Conservation (phyloP, 2,797 vertebrate species). For the Oceanodroma leucorhoa region DNA sequence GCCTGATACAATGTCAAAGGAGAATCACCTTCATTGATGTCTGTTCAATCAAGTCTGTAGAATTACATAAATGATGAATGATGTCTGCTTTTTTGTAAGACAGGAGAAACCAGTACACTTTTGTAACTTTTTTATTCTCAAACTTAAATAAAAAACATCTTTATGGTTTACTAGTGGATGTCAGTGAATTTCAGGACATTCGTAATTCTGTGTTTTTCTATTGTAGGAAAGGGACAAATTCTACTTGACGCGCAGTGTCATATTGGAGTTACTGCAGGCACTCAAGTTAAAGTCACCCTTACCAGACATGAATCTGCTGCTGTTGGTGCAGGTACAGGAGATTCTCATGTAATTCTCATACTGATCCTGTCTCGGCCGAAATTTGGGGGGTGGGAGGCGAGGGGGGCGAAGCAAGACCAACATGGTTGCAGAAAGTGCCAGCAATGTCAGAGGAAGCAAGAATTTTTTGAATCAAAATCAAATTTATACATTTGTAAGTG, state of each 20-base stretch:
- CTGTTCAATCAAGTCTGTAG: not conserved
- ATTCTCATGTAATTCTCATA: not conserved
- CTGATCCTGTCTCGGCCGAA: not conserved
- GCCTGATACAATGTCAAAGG: not conserved
- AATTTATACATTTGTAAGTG: not conserved
- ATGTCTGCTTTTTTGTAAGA: not conserved
- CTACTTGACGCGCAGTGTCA: conserved; percentile 96
- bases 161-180: not conserved
- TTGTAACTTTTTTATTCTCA: not conserved
- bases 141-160: not conserved
- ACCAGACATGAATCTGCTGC: conserved; percentile 94
- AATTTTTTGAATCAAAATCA: not conserved
- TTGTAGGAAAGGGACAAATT: conserved; percentile 96
- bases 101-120: not conserved
- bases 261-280: conserved; percentile 95
- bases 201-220: conserved; percentile 1
- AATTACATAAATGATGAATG: not conserved
- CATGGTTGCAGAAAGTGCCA: not conserved
- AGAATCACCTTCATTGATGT: not conserved
- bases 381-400: rapidly evolving
- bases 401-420: not conserved
- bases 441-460: not conserved
- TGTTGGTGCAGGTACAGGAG: conserved; percentile 91
- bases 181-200: not conserved
- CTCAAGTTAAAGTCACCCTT: conserved; percentile 96